Percentiles rank a stretch among this genome's conserved stretches.
Evolutionary conservation across 2,113 vertebrate species (phyloP).

Genomic region (Stegastes partitus): DNA sequence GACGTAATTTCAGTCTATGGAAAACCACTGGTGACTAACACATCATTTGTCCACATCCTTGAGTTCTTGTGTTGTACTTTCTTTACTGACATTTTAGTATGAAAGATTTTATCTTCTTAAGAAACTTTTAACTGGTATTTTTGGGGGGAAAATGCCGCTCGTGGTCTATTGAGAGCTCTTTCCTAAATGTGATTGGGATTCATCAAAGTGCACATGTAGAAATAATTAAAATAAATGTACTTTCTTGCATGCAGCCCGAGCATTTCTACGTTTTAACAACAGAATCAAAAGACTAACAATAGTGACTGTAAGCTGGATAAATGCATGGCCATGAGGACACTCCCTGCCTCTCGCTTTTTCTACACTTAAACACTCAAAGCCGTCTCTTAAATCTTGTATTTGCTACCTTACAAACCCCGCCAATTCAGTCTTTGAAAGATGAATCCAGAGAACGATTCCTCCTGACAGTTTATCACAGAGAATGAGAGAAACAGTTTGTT

Average conservation of each 20-base stretch:
- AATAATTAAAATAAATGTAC: background rate
- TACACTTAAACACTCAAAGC: background rate
- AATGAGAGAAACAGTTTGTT: constrained; percentile 2
- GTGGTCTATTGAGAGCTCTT: background rate
- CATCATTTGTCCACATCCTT: no score
- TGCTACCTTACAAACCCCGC: background rate
- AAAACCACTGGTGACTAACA: background rate
- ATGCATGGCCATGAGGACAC: background rate
- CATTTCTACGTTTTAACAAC: background rate
- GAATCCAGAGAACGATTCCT: constrained; percentile 10
- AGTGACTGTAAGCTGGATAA: no score
- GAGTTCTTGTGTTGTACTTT: background rate
- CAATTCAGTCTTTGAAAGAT: background rate
- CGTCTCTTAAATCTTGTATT: no score
- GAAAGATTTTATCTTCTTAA: no score
- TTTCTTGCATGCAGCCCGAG: background rate
- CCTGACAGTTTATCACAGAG: constrained; percentile 5
- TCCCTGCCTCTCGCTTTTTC: background rate
- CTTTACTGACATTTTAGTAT: background rate
- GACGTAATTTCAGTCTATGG: background rate
- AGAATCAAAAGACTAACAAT: no score
- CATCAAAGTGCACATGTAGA: background rate
- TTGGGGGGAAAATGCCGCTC: background rate
- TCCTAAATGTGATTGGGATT: background rate
- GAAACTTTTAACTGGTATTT: background rate